Evolutionary conservation across 2,113 vertebrate genomes (phyloP).

Genomic region (Cyphomyrus discorhynchus): DNA sequence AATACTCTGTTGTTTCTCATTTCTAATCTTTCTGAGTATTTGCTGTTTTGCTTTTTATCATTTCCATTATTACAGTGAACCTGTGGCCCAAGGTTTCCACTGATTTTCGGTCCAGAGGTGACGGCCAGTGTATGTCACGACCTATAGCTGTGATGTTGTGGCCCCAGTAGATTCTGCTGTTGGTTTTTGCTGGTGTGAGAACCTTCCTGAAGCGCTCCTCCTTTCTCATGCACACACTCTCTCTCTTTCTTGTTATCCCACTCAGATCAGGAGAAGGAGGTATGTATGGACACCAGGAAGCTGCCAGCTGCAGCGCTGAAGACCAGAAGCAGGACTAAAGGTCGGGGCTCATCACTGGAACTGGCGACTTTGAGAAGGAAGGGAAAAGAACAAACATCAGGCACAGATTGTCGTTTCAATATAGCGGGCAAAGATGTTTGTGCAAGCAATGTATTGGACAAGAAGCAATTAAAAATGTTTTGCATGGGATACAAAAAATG

Average conservation of each 20-base stretch:
- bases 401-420: not conserved
- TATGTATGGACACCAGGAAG: conserved; percentile 39
- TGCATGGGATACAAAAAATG: not conserved
- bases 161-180: not conserved
- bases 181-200: conserved; percentile 19
- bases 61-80: not conserved
- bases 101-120: not conserved
- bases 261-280: conserved; percentile 46
- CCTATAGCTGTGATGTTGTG: not conserved
- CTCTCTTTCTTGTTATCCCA: conserved; percentile 12
- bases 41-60: conserved; percentile 1
- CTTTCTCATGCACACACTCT: conserved; percentile 19
- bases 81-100: not conserved
- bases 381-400: conserved; percentile 17
- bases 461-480: not conserved
- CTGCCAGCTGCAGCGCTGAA: conserved; percentile 32
- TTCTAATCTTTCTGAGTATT: conserved; percentile 13
- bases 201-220: conserved; percentile 23
- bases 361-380: conserved; percentile 51
- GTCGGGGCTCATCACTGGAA: conserved; percentile 40
- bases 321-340: conserved; percentile 43
- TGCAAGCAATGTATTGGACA: not conserved
- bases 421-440: not conserved
- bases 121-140: not conserved
- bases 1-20: conserved; percentile 11